These are phyloP conservation scores for Triplophysa tibetana DNA, from an alignment of 2,113 vertebrate species.

Conservation along the genomic window DNA sequence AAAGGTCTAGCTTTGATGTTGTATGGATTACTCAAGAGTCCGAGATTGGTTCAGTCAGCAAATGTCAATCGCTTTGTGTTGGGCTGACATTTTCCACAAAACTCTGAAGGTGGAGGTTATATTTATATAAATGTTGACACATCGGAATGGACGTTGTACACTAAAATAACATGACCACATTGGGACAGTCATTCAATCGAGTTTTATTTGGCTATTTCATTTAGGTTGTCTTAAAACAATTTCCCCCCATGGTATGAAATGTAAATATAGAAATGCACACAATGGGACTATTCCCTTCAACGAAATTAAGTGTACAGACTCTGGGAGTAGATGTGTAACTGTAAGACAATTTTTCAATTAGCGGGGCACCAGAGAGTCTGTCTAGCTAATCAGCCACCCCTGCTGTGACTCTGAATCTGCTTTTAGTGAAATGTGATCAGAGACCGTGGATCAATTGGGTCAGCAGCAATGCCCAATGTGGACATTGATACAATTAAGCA, in stretches of 20 bases:
- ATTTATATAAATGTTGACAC: conserved; percentile 45
- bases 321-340: background rate
- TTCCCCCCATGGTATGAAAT: background rate
- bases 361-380: conserved; percentile 51
- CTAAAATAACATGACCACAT: conserved; percentile 8
- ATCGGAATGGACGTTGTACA: background rate
- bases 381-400: conserved; percentile 45
- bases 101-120: conserved; percentile 35
- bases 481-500: conserved; percentile 52
- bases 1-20: conserved; percentile 36
- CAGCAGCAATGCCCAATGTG: conserved; percentile 44
- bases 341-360: conserved; percentile 49
- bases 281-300: background rate
- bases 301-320: background rate
- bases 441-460: conserved; percentile 52
- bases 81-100: conserved; percentile 28
- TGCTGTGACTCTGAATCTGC: conserved; percentile 39
- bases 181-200: background rate
- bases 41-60: conserved; percentile 41
- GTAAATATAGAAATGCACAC: conserved; percentile 1
- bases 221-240: background rate
- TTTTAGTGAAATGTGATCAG: conserved; percentile 58
- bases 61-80: conserved; percentile 16
- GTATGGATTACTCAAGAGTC: conserved; percentile 20
- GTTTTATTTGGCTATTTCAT: background rate